These are phyloP conservation scores for Scelioninae gen. 1 DNA, from an alignment of 2,888 invertebrate species.

Conservation along the genomic window DNA sequence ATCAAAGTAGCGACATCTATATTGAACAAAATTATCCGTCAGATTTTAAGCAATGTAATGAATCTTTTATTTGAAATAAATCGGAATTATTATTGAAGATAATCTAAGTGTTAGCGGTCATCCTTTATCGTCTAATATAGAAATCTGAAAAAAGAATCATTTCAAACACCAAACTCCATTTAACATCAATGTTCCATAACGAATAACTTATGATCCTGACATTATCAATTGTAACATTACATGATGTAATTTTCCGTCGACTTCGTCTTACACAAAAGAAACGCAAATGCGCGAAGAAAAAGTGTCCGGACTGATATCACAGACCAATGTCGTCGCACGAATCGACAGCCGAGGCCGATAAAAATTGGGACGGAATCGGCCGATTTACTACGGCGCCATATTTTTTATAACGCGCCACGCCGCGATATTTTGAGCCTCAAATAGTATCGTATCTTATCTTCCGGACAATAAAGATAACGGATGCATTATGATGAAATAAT, in stretches of 20 bases:
- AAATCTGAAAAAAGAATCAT: no score
- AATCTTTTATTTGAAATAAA: no score
- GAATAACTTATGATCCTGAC: constrained; percentile 41
- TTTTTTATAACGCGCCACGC: constrained; percentile 17
- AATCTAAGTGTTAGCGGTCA: no score
- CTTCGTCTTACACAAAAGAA: no score
- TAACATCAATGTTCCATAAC: constrained; percentile 30
- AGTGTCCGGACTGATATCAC: background rate
- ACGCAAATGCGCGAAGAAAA: background rate
- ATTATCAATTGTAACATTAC: constrained; percentile 51
- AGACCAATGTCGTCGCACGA: background rate
- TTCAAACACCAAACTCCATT: no score
- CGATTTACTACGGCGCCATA: constrained; percentile 22
- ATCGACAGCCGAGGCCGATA: background rate
- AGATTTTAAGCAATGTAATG: no score
- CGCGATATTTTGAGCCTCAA: constrained; percentile 45
- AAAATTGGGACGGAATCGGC: constrained; percentile 11
- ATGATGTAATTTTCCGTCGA: constrained; percentile 62
- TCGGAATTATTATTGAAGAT: no score
- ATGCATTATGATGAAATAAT: no score
- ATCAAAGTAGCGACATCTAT: no score
- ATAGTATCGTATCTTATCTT: constrained; percentile 49
- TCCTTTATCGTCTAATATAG: no score
- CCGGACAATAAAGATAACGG: constrained; percentile 38
- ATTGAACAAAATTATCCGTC: no score